Evolutionary conservation across 2,888 invertebrate species (phyloP).

Genomic region (Conistra vaccinii): DNA sequence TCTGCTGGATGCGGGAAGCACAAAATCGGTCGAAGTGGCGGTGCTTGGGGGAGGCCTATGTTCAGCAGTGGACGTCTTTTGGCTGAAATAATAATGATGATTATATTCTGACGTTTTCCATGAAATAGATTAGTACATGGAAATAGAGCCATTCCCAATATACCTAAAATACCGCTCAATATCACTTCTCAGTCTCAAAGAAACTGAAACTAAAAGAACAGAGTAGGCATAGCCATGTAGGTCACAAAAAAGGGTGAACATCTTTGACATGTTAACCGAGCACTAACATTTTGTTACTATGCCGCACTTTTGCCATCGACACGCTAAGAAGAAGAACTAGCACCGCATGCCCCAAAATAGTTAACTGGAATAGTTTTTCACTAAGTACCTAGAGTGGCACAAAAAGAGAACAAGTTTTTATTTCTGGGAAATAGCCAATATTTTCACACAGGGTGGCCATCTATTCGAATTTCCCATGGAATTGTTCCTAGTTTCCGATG

Average conservation of each 20-base stretch:
- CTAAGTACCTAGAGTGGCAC: not conserved
- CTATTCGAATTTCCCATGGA: slow-evolving; percentile 14
- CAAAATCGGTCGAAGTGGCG: too few species aligned
- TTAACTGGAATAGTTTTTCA: slow-evolving; percentile 14
- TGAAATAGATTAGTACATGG: not conserved
- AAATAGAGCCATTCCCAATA: not conserved
- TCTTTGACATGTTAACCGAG: too few species aligned
- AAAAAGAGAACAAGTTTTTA: not conserved
- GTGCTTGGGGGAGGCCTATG: too few species aligned
- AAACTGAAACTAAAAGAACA: not conserved
- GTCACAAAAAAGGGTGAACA: slow-evolving; percentile 1
- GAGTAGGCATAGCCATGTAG: not conserved
- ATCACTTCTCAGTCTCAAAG: not conserved
- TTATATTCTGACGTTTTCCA: not conserved
- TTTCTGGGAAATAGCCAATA: not conserved
- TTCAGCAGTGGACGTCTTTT: too few species aligned
- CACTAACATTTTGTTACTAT: not conserved
- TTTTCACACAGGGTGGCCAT: not conserved
- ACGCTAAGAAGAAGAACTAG: too few species aligned
- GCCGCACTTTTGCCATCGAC: too few species aligned
- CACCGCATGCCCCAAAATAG: not conserved
- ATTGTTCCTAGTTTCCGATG: not conserved
- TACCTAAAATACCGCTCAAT: not conserved
- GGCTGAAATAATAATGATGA: too few species aligned
- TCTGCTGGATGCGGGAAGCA: too few species aligned